Evolutionary conservation across 2,113 vertebrate genomes (phyloP).

Genomic region (Candoia aspera): DNA sequence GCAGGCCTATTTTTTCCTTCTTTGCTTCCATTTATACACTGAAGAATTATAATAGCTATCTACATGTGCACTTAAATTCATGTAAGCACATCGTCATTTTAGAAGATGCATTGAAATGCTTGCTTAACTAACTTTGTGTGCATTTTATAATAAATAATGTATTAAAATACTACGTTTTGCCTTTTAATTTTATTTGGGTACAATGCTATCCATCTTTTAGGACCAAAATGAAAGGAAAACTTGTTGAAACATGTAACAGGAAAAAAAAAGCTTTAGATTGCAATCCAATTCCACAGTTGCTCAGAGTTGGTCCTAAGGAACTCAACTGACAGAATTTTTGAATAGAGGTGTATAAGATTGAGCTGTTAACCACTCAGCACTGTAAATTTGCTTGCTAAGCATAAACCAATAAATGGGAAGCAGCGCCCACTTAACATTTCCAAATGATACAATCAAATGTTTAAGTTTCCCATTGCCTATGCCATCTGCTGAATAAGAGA

Average conservation of each 20-base stretch:
- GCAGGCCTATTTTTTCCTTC: slow-evolving; percentile 23
- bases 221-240: slow-evolving; percentile 20
- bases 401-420: slow-evolving; percentile 66
- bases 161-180: slow-evolving; percentile 23
- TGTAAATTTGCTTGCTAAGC: slow-evolving; percentile 66
- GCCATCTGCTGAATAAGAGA: slow-evolving; percentile 55
- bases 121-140: slow-evolving; percentile 32
- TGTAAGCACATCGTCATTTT: slow-evolving; percentile 25
- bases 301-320: neutral
- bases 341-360: neutral
- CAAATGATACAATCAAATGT: slow-evolving; percentile 57
- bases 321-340: neutral
- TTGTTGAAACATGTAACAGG: slow-evolving; percentile 47
- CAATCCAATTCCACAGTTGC: neutral
- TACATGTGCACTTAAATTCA: slow-evolving; percentile 47
- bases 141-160: slow-evolving; percentile 38
- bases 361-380: slow-evolving; percentile 51
- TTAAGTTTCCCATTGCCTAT: slow-evolving; percentile 54
- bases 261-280: neutral
- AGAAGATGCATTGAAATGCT: slow-evolving; percentile 38
- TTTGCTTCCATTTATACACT: slow-evolving; percentile 32
- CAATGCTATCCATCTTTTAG: neutral
- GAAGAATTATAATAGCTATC: slow-evolving; percentile 47
- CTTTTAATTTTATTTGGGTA: slow-evolving; percentile 52
- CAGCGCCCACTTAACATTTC: slow-evolving; percentile 64